Conservation (phyloP, 2,888 invertebrate genomes). For the Gymnocheta viridis region DNA sequence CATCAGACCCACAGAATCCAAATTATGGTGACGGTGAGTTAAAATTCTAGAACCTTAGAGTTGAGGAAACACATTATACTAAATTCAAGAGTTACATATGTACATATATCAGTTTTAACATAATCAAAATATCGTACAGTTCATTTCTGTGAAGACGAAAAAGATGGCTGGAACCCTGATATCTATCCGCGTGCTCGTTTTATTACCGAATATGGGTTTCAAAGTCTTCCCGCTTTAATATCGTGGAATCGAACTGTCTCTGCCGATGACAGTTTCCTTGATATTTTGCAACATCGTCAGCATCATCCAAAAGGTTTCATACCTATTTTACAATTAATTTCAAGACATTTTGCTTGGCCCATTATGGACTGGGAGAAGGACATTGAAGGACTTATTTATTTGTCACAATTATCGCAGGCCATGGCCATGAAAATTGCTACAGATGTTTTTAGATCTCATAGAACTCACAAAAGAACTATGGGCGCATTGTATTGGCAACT, state of each 20-base stretch:
- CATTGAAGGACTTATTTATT: conserved; percentile 88
- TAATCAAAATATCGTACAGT: conserved; percentile 82
- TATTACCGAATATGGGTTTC: conserved; percentile 97
- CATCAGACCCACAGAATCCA: conserved; percentile 88
- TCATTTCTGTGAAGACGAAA: conserved; percentile 93
- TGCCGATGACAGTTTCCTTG: conserved; percentile 84
- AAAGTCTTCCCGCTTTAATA: conserved; percentile 91
- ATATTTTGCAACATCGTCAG: conserved; percentile 90
- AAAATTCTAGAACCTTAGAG: neutral
- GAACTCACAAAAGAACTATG: conserved; percentile 86
- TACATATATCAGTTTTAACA: neutral
- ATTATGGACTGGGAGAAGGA: conserved; percentile 84
- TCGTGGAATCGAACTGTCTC: conserved; percentile 86
- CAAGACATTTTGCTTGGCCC: conserved; percentile 85
- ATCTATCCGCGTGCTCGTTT: conserved; percentile 92
- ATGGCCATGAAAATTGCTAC: conserved; percentile 92
- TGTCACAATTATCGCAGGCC: conserved; percentile 95
- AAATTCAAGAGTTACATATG: neutral
- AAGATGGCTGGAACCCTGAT: conserved; percentile 89
- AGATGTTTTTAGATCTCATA: conserved; percentile 88
- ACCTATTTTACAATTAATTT: conserved; percentile 85
- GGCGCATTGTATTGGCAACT: conserved; percentile 99
- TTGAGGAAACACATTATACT: neutral
- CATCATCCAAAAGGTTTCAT: conserved; percentile 90
- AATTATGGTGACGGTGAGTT: conserved; percentile 91